Conservation (phyloP, 2,797 vertebrate genomes). For the Gephyroberyx darwinii region DNA sequence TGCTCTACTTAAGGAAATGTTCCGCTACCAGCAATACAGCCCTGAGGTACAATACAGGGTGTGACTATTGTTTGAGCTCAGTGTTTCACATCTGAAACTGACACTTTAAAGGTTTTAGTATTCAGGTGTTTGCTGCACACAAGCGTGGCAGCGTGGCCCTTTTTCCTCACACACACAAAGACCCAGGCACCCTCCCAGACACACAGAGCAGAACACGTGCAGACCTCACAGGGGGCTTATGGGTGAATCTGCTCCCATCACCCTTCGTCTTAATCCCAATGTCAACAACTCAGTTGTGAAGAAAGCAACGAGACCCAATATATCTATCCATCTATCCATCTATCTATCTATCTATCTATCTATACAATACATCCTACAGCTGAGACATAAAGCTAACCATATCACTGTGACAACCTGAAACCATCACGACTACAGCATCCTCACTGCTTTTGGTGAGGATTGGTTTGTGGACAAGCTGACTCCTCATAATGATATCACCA, state of each 20-base stretch:
- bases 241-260: conserved; percentile 25
- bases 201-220: conserved; percentile 12
- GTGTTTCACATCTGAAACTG: conserved; percentile 42
- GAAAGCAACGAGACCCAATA: conserved; percentile 14
- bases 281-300: conserved; percentile 25
- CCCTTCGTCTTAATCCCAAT: background rate
- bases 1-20: conserved; percentile 13
- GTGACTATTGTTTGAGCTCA: conserved; percentile 46
- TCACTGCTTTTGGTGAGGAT: background rate
- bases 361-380: background rate
- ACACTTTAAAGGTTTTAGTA: conserved; percentile 20
- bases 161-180: conserved; percentile 14
- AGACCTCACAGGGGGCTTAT: conserved; percentile 25
- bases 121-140: conserved; percentile 21
- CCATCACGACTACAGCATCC: conserved; percentile 7
- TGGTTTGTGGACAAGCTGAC: background rate
- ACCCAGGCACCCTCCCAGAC: background rate
- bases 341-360: background rate
- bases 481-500: conserved; percentile 28
- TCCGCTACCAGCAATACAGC: conserved; percentile 12
- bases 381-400: background rate
- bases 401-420: conserved; percentile 41
- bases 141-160: background rate
- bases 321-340: background rate
- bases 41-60: conserved; percentile 33